Evolutionary conservation across 1,140 invertebrate species (phyloP), one percentile per base, ranked within the genome.

Genomic region (Amphibalanus amphitrite): DNA sequence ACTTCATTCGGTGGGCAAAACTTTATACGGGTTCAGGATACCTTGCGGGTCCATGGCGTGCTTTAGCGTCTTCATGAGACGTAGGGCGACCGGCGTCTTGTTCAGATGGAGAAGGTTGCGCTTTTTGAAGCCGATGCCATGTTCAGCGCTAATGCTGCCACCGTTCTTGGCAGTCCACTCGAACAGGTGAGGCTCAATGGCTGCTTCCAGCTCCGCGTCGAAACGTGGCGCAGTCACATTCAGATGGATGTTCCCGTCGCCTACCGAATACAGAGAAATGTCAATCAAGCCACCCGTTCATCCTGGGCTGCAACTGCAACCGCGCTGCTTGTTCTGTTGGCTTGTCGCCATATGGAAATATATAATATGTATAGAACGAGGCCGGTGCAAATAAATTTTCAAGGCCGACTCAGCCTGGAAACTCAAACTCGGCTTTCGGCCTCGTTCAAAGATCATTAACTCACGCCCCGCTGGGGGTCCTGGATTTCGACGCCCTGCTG

Each of bases 1-100:
- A n/a, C n/a, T n/a, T 59, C 20, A 59, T 20, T 59, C 20, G 47
- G 10, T 59, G 13, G 86, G 85, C 64, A 93, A 80, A 23, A 95
- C 88, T 84, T 98, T 98, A 77, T 98, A 98, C 0, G 95, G 95
- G 81, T 98, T 98, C 1, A 98, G 83, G 76, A 98, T 98, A 40
- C 86, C 85, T 69, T 93, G 92, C 0, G 95, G 95, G 82, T 98
- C 96, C 83, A 97, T 88, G 3, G 91, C 76, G 38, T 81, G 80
- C 79, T 98, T 98, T 20, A 98, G 78, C 29, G 88, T 79, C 47
- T 85, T 86, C 94, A 97, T 98, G 0, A 94, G 80, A 4, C 82
- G 75, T 28, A 97, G 86, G 1, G 90, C 87, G 33, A 86, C 83
- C 23, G 82, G 70, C 68, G 86, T 85, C 82, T 95, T 96, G 38